Evolutionary conservation across 2,797 vertebrate genomes (phyloP), one percentile per base, ranked within the genome.

Genomic region (Liasis olivaceus): DNA sequence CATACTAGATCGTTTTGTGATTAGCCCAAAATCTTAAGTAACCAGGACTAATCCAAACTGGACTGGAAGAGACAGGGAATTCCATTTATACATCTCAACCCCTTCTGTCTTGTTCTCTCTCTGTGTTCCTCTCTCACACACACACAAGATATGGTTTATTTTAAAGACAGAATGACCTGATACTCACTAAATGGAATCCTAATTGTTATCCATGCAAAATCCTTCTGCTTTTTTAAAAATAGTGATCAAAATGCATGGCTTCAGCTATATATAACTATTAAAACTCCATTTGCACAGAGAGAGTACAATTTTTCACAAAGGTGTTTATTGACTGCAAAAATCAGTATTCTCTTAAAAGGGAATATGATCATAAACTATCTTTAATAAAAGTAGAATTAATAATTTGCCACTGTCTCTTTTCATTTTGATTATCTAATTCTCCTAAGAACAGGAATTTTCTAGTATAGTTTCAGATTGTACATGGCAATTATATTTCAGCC

Each of bases 261-360:
- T 54, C 15, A 13, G 31, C 31, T 59, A 64, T 2, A 56, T 9
- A 58, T 11, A 66, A 47, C 9, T 85, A 64, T 31, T 86, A 86
- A 86, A 63, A 36, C 13, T 58, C 31, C 36, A 81, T 60, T 54
- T 90, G 6, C 58, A 42, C 60, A 90, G 2, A 60, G 36, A 47
- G 11, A 6, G 8, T 88, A 89, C 14, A 60, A 93, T 94, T 95
- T 92, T 91, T 87, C 92, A 54, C 24, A 77, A 51, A 58, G 42
- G 60, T 28, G 28, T 59, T 87, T 59, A 59, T 24, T 59, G 85
- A 77, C 9, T 60, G 64, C 3, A 36, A 91, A 62, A 91, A 60
- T 31, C 64, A 91, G 24, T 59, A 47, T 42, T 26, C n/a, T 87
- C 24, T 24, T n/a, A 63, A 64, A 47, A 87, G 24, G 54, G 4